phyloP scores from a whole-genome alignment of 2,113 vertebrate species.

The Condylura cristata region DNA sequence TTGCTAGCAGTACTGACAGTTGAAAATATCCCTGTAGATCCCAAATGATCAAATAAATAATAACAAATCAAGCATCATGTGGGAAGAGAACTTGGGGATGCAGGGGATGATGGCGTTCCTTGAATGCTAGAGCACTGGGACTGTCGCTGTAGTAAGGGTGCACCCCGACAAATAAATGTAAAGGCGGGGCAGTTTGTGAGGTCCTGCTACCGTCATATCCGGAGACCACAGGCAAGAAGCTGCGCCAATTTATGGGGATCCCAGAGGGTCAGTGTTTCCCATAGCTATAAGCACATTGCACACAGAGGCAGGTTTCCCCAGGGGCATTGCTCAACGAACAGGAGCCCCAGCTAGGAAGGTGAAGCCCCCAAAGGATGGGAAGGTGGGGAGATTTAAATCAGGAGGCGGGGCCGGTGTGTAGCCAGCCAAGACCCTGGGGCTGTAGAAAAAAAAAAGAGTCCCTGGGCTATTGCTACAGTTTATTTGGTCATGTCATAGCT shows the following conservation, averaged over 20 bases:
- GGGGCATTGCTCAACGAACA: no score
- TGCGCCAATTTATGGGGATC: neutral
- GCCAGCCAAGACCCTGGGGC: rapidly evolving
- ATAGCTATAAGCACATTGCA: neutral
- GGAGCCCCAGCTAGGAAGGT: neutral
- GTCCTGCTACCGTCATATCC: neutral
- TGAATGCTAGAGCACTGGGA: neutral
- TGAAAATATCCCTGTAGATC: neutral
- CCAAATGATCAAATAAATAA: neutral
- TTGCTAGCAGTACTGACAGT: neutral
- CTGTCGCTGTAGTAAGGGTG: neutral
- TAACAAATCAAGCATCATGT: neutral
- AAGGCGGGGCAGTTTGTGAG: neutral
- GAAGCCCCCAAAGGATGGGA: neutral
- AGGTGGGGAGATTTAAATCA: neutral
- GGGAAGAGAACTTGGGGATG: neutral
- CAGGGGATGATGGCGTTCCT: neutral
- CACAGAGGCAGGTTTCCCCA: neutral
- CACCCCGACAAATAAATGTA: neutral
- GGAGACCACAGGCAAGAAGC: neutral
- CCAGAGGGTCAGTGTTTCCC: neutral
- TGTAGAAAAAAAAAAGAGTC: neutral
- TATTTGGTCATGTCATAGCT: neutral
- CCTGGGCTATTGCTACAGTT: neutral
- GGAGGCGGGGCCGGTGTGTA: neutral